Base-by-base conservation (phyloP, 1,140 invertebrate genomes). In the Calephelis virginiensis region DNA sequence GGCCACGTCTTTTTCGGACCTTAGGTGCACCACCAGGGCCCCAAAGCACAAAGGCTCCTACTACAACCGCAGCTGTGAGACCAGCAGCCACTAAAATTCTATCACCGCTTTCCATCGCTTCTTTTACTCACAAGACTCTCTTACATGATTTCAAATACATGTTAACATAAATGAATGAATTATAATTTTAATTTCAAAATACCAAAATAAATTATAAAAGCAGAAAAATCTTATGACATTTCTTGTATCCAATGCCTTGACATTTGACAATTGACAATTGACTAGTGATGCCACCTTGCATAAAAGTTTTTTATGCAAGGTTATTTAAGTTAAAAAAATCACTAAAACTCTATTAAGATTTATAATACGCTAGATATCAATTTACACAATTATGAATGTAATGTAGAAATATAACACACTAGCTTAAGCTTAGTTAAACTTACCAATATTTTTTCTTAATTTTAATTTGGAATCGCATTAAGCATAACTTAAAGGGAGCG, bases 41-140 rank as follows among this genome's bases (percentile, higher is more conserved):
- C 95, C 95, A 96, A 68, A 96, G 92, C 8, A 96, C 95, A 80
- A 96, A 96, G 4, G 95, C 94, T 47, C 95, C 95, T 2, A 96
- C 93, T 2, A 95, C 95, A 38, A 96, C 92, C 38, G 95, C 95
- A 17, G 95, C 94, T 28, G 95, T 95, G 17, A 96, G 91, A 10
- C 95, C 95, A 60, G 95, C 95, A 66, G 95, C 95, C 68, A 96
- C 92, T 50, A 94, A 85, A 48, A 95, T 92, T 76, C 92, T 93
- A 72, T 95, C 94, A 63, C 91, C 90, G 65, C 94, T 92, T 70
- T 95, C 94, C 94, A 95, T 95, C 68, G 65, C 78, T 65, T 43
- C 5, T 17, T 38, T 59, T 6, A 38, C 12, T 59, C 28, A 38
- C 10, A n/a, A 37, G 6, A 37, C 3, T 59, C 37, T 38, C 37